Evolutionary conservation across 2,113 vertebrate genomes (phyloP), one percentile per base, ranked within the genome.

Genomic region (Limanda limanda): DNA sequence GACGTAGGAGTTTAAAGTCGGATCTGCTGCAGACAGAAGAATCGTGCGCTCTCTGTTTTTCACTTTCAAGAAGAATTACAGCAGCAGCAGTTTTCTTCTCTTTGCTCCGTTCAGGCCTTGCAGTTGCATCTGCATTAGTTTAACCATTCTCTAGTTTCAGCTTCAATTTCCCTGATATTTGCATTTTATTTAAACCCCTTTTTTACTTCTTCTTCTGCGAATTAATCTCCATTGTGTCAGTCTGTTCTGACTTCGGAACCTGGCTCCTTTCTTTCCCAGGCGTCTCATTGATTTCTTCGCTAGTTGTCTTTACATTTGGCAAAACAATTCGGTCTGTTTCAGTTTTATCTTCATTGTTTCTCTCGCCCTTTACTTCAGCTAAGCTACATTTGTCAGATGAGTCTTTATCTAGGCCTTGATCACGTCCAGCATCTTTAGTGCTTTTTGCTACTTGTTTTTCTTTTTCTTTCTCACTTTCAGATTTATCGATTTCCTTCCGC

Each of bases 281-380:
- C 40, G 13, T 13, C 40, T 42, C 11, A 42, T 42, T 11, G 40
- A 42, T 42, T 42, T 13, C 40, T 42, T 42, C 40, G 11, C 10
- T 42, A 42, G 40, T 42, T 42, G 45, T 48, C 14, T 48, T 18
- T 48, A 5, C 45, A 48, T 48, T 48, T 48, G 45, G 3, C 15
- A 48, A 48, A 48, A 18, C 45, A 48, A 6, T 17, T 48, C 11
- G 45, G 15, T 18, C 60, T 3, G 5, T 51, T 58, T 71, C n/a
- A 63, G 62, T 63, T 66, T 68, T 31, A 20, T 74, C 54, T 31
- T 51, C 57, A 15, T 11, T 27, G 8, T 14, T 31, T 37, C 63
- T 71, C 65, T 75, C 63, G 59, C 27, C 27, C 21, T 79, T 56
- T 5, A 21, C 76, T 45, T 79, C 71, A 21, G 72, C 48, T 58